Base-by-base conservation (phyloP, 2,113 vertebrate species). In the Mellivora capensis region DNA sequence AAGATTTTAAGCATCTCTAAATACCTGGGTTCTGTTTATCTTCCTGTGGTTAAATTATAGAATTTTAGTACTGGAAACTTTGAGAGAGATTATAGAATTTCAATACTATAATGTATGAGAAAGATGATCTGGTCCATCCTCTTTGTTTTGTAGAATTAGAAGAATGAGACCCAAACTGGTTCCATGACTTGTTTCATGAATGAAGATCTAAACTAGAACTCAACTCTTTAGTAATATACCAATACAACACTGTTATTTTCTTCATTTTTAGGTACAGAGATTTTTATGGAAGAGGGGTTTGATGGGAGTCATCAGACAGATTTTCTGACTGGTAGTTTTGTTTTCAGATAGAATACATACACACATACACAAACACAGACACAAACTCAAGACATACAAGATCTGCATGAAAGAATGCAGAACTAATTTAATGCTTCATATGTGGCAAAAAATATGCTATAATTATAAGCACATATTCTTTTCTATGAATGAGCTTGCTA, bases 241-340 rank as follows among this genome's bases (percentile, higher is more conserved):
- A 77, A 42, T 6, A 25, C 5, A 29, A 11, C 57, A 11, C 14
- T 79, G 23, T 61, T 59, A 52, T 64, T 76, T 90, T 67, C 54
- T 34, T 87, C 47, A 42, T 44, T 79, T 77, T 77, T 84, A 83
- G 20, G 7, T 67, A 59, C 31, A 86, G n/a, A 77, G 11, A 52
- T 81, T 47, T 77, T 27, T 18, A n/a, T 67, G 57, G 9, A 64
- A 69, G 9, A 20, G 7, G 20, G 25, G 9, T 10, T 42, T 91
- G 49, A 42, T 34, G 9, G 5, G 7, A 76, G 23, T 4, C 27
- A 15, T 77, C 47, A 91, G 29, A 59, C 18, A 87, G 69, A 91
- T 83, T 96, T 93, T 94, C 59, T 96, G 27, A 61, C 44, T 86
- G 37, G 44, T 52, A 52, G 15, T 72, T 96, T 77, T 91, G 7